Evolutionary conservation across 1,140 invertebrate species (phyloP).

Genomic region (Drosophila carrolli): DNA sequence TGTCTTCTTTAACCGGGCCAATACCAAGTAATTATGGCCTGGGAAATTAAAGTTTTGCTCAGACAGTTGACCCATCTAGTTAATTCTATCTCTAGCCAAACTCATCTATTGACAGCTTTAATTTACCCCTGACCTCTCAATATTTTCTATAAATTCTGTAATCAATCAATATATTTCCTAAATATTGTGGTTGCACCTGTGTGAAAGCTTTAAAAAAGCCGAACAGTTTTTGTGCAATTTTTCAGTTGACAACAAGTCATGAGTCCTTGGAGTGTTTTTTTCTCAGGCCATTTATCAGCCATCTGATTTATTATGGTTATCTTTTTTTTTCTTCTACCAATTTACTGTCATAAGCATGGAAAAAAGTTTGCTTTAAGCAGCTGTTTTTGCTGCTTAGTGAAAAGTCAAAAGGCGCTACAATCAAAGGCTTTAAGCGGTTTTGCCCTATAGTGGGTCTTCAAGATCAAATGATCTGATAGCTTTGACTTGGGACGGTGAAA

Average conservation of each 20-base stretch:
- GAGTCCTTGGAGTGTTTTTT: conserved; percentile 26
- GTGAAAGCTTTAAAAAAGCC: neutral
- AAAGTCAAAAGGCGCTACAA: conserved; percentile 29
- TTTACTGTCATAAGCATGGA: conserved; percentile 34
- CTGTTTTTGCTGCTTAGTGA: conserved; percentile 9
- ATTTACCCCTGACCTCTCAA: conserved; percentile 11
- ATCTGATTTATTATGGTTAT: conserved; percentile 24
- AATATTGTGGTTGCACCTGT: conserved; percentile 18
- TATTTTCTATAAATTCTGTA: neutral
- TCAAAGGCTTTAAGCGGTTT: conserved; percentile 28
- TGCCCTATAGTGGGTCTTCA: conserved; percentile 31
- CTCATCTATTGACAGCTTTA: neutral
- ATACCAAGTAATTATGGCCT: conserved; percentile 19
- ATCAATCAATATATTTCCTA: conserved; percentile 7
- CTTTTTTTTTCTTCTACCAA: conserved; percentile 24
- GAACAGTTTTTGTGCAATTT: neutral
- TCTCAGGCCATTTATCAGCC: conserved; percentile 31
- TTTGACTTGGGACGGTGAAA: conserved; percentile 10
- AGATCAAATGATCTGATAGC: conserved; percentile 33
- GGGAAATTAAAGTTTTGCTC: conserved; percentile 24
- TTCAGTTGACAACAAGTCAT: conserved; percentile 2
- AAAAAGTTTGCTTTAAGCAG: conserved; percentile 27
- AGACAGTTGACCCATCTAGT: too few relatives aligned
- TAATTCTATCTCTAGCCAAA: neutral
- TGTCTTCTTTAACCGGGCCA: neutral